Conservation (phyloP, 1,140 invertebrate genomes). For the Anoplophora glabripennis region DNA sequence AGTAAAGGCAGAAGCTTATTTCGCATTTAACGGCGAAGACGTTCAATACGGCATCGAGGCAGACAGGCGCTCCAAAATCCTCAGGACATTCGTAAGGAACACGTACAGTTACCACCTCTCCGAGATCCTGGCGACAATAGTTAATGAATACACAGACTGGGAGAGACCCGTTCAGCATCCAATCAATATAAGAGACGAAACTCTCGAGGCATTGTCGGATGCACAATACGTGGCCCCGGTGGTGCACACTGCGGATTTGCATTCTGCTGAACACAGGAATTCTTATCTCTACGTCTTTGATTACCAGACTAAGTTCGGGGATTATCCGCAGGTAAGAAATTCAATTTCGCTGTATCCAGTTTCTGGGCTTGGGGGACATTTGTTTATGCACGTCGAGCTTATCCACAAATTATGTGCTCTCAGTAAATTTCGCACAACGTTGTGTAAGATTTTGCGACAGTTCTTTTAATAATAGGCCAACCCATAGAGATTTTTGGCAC, state of each 20-base stretch:
- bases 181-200: constrained; percentile 89
- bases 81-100: constrained; percentile 90
- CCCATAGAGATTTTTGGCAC: too few relatives aligned
- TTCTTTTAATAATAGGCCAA: too few relatives aligned
- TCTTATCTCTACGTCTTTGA: constrained; percentile 92
- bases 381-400: too few relatives aligned
- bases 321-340: constrained; percentile 77
- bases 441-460: too few relatives aligned
- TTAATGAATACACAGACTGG: constrained; percentile 98
- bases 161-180: constrained; percentile 89
- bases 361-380: too few relatives aligned
- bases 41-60: constrained; percentile 89
- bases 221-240: constrained; percentile 90
- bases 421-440: too few relatives aligned
- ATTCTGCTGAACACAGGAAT: constrained; percentile 77
- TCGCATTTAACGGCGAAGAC: constrained; percentile 86
- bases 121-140: constrained; percentile 81
- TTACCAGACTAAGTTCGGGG: constrained; percentile 88
- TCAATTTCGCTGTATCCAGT: too few relatives aligned
- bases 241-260: constrained; percentile 86
- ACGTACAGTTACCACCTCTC: constrained; percentile 84
- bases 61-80: constrained; percentile 76
- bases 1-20: constrained; percentile 80
- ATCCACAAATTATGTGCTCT: too few relatives aligned
- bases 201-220: constrained; percentile 89